phyloP scores from a whole-genome alignment of 1,140 invertebrate species.

The Drosophila busckii region DNA sequence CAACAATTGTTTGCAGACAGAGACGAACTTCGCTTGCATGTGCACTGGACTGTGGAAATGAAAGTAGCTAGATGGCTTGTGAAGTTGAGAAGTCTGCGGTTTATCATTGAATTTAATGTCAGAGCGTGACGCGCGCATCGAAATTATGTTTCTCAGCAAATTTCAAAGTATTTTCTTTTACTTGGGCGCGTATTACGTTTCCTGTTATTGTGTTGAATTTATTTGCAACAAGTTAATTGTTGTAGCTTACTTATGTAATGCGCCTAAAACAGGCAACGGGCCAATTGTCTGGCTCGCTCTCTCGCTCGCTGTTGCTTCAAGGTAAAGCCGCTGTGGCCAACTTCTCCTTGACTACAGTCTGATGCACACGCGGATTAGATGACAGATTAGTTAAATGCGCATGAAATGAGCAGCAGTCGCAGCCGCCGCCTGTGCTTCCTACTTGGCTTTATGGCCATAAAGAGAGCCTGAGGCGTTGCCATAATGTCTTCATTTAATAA shows the following conservation, averaged over 20 bases:
- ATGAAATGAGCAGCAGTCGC: constrained; percentile 61
- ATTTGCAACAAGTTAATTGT: constrained; percentile 57
- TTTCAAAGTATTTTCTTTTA: constrained; percentile 41
- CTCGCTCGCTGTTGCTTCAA: too few species aligned
- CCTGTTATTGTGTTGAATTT: constrained; percentile 28
- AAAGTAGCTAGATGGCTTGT: constrained; percentile 40
- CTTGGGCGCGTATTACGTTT: constrained; percentile 61
- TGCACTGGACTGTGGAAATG: constrained; percentile 57
- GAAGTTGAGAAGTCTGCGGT: constrained; percentile 44
- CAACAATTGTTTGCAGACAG: neutral
- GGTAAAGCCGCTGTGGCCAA: constrained; percentile 5
- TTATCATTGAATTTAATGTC: constrained; percentile 36
- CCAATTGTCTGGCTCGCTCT: constrained; percentile 1
- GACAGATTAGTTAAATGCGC: constrained; percentile 73
- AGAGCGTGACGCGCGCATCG: constrained; percentile 30
- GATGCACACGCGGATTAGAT: constrained; percentile 64
- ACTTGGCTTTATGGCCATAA: constrained; percentile 39
- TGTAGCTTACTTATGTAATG: constrained; percentile 50
- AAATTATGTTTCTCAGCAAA: constrained; percentile 46
- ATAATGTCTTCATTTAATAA: constrained; percentile 70
- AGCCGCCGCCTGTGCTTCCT: constrained; percentile 36
- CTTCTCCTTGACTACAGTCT: constrained; percentile 40
- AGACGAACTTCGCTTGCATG: neutral
- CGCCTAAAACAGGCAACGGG: neutral
- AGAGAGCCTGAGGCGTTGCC: constrained; percentile 30